phyloP scores from a whole-genome alignment of 2,797 vertebrate species.

The Pipistrellus pygmaeus region DNA sequence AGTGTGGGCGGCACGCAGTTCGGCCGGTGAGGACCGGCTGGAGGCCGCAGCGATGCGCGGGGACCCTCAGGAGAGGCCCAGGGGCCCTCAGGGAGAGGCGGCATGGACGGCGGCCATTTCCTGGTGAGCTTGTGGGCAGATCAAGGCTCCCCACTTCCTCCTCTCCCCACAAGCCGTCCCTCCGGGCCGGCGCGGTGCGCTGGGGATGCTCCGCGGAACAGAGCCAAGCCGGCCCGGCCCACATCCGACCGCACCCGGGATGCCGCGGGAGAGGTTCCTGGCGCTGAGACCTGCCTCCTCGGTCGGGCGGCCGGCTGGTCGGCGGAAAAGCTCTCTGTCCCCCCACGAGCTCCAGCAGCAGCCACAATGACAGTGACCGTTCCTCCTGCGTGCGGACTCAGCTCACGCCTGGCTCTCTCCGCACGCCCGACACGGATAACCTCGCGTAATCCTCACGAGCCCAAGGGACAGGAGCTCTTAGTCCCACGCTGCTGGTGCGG shows the following conservation, averaged over 20 bases:
- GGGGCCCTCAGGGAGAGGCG: background rate
- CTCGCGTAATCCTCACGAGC: background rate
- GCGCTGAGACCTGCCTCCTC: background rate
- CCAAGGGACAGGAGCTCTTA: no score
- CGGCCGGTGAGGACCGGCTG: background rate
- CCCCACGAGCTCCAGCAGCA: no score
- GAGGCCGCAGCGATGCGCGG: background rate
- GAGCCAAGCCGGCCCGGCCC: background rate
- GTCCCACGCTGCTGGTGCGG: background rate
- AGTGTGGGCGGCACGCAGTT: accelerated
- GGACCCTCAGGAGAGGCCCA: no score
- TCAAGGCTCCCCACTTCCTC: background rate
- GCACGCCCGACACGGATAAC: accelerated
- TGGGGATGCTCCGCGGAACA: background rate
- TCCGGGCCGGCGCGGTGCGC: background rate
- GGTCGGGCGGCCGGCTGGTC: background rate
- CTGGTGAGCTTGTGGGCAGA: background rate
- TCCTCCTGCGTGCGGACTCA: accelerated
- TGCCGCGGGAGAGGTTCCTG: background rate
- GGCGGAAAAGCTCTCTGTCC: background rate
- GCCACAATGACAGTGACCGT: accelerated
- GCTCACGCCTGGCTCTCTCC: accelerated
- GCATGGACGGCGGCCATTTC: accelerated
- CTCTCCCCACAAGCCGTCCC: background rate
- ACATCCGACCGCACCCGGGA: background rate